Base-by-base conservation (phyloP, 2,888 invertebrate genomes). In the Lepidochitona cinerea region DNA sequence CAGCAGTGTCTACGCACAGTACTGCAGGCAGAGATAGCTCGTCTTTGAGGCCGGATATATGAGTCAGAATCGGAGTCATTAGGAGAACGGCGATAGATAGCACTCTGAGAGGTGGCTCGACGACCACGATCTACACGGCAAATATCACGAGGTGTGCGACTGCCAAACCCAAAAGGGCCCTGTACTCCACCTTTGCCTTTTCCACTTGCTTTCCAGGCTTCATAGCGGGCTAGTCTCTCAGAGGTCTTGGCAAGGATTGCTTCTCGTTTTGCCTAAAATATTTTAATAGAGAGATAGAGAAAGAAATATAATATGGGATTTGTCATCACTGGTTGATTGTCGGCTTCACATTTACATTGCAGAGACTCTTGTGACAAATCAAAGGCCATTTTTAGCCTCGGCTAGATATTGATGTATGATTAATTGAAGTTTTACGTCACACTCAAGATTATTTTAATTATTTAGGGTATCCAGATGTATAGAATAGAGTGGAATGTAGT, bases 11-110 rank as follows among this genome's bases (percentile, higher is more conserved):
- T 83, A 76, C 87, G 83, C 74, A 87, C 85, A 76, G 85, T 84
- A 81, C 87, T 87, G 80, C 87, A 87, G 75, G 87, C 87, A 68
- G 87, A 87, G 74, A 85, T 81, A 53, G 87, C 87, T 70, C 87
- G 83, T 75, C 87, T 83, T 76, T 87, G 85, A 72, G 86, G 83
- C 68, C 83, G 83, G 78, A 53, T 37, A 70, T 83, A 83, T 52
- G 85, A 84, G 81, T 85, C 87, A 81, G 83, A 86, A 78, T 87
- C 87, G 71, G 85, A 86, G 77, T 85, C 85, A 80, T 85, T 85
- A 75, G 86, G 85, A 66, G 87, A 86, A 74, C 81, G 83, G 78
- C 87, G 83, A 75, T 81, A 81, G 75, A 87, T 85, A 77, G 86
- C 84, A 79, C 85, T 86, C 80, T 87, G 87, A 71, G 87, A 88